Base-by-base conservation (phyloP, 2,113 vertebrate genomes). In the Oreocharis arfaki region DNA sequence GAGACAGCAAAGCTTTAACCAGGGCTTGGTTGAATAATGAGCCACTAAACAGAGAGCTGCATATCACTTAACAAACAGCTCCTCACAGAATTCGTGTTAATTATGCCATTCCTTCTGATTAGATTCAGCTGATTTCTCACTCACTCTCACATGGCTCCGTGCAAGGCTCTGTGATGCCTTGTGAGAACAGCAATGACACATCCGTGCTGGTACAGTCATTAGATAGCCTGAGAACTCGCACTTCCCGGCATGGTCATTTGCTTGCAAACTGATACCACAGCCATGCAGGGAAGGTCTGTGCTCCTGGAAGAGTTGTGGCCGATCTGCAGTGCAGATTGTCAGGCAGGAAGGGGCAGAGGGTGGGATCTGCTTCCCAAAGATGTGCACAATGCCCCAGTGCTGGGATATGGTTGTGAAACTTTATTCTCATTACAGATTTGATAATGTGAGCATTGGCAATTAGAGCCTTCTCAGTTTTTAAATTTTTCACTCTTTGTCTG, bases 51-150 rank as follows among this genome's bases (percentile, higher is more conserved):
- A 74, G 79, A 93, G 68, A 86, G 46, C 35, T 84, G 84, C 33
- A 9, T 83, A 77, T 69, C 59, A 42, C 90, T 95, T 84, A 69
- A 64, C 76, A 52, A 89, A 86, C 76, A 84, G 83, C 77, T 90
- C 60, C 83, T 95, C 83, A 7, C 73, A 63, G 94, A 78, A 60
- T 87, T 95, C 4, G 1, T 78, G 78, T 89, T 93, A 96, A 92
- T 97, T 90, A 95, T 67, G 76, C 96, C 56, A 28, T 92, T 95
- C 42, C 50, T 95, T 70, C 70, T 93, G 76, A 90, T 88, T 83
- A 93, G 87, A 86, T 91, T 95, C 93, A 96, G 89, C 87, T 94
- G 93, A 96, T 88, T 91, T 96, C 94, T 95, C 93, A 79, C 91
- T 95, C 93, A 76, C 57, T 90, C 83, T 95, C 90, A 65, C 85